Percentiles rank a stretch among this genome's conserved stretches.
Evolutionary conservation across 1,140 invertebrate genomes (phyloP).

Genomic region (Pseudomyrmex sp.): DNA sequence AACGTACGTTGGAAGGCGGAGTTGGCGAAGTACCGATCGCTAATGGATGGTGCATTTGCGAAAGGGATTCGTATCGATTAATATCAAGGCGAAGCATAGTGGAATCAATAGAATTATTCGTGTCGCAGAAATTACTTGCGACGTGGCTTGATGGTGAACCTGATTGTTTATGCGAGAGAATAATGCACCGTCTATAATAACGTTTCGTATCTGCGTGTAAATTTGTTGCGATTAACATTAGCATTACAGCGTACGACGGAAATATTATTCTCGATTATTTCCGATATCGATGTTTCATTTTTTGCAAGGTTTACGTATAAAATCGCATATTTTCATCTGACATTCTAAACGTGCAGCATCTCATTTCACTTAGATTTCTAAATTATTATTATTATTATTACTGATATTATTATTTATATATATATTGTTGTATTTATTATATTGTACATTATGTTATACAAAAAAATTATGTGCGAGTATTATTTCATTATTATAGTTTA

Average conservation of each 20-base stretch:
- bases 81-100: slow-evolving; percentile 69
- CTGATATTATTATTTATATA: no score
- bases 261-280: slow-evolving; percentile 40
- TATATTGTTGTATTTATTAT: no score
- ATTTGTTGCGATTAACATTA: slow-evolving; percentile 40
- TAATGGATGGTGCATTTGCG: slow-evolving; percentile 74
- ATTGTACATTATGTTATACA: no score
- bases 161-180: slow-evolving; percentile 67
- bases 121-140: slow-evolving; percentile 71
- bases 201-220: slow-evolving; percentile 44
- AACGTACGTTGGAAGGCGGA: not conserved
- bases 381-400: slow-evolving; percentile 26
- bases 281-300: slow-evolving; percentile 18
- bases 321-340: slow-evolving; percentile 4
- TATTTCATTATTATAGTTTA: not conserved
- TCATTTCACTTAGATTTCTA: not conserved
- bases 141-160: slow-evolving; percentile 69
- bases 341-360: slow-evolving; percentile 7
- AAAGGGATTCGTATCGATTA: slow-evolving; percentile 75
- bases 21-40: slow-evolving; percentile 54
- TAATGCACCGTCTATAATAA: slow-evolving; percentile 50
- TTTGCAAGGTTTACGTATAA: not conserved
- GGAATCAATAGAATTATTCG: slow-evolving; percentile 79
- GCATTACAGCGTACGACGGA: not conserved
- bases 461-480: no score